Evolutionary conservation across 2,888 invertebrate species (phyloP).

Genomic region (Adela reaumurella): DNA sequence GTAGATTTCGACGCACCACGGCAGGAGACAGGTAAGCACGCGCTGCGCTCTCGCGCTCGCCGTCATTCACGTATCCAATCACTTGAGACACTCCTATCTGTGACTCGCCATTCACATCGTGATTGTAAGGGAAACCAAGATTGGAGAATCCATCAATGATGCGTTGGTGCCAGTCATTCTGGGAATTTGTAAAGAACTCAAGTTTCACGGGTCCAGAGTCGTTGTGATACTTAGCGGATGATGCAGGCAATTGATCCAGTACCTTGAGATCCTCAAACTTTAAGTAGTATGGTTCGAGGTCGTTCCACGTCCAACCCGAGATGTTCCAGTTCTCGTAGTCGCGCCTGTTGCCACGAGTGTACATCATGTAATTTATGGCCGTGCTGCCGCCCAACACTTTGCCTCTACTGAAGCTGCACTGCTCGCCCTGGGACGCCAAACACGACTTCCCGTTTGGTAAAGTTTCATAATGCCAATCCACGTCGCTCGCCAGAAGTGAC

Average conservation of each 20-base stretch:
- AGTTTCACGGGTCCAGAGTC: constrained; percentile 23
- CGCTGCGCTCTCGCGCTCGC: constrained; percentile 28
- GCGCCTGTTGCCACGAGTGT: constrained; percentile 25
- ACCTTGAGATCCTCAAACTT: constrained; percentile 27
- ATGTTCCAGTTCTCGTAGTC: constrained; percentile 23
- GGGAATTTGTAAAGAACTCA: constrained; percentile 21
- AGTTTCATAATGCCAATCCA: constrained; percentile 29
- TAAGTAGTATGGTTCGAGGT: constrained; percentile 29
- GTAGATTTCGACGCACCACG: constrained; percentile 19
- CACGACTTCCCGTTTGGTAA: constrained; percentile 30
- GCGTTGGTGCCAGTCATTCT: constrained; percentile 26
- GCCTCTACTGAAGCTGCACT: constrained; percentile 28
- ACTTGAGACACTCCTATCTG: constrained; percentile 27
- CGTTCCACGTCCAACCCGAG: constrained; percentile 28
- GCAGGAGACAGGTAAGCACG: constrained; percentile 22
- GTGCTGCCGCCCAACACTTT: constrained; percentile 36
- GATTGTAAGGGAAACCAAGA: constrained; percentile 23
- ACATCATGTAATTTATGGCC: constrained; percentile 34
- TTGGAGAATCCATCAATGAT: constrained; percentile 18
- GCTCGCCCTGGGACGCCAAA: constrained; percentile 17
- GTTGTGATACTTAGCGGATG: constrained; percentile 29
- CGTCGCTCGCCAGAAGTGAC: constrained; percentile 18
- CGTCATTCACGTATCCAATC: constrained; percentile 24
- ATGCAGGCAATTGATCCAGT: constrained; percentile 17
- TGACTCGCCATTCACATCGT: constrained; percentile 26